Conservation (phyloP, 2,888 invertebrate genomes). For the Himalopsyche kuldschensis region DNA sequence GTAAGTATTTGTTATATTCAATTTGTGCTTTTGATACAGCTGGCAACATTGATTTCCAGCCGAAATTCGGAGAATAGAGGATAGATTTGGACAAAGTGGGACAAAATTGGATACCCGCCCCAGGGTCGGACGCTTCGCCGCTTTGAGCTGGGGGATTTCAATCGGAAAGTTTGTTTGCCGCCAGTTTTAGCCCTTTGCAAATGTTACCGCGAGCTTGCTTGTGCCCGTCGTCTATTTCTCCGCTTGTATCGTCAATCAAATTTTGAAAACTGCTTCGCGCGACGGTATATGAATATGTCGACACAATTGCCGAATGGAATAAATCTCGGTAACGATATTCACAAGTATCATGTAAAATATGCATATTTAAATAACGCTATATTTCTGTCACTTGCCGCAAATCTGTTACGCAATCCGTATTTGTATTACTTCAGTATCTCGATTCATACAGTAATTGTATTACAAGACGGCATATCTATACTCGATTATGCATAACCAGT, state of each 20-base stretch:
- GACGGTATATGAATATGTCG: background rate
- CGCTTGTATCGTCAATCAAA: background rate
- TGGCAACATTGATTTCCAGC: background rate
- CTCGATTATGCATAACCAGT: too few relatives aligned
- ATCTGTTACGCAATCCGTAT: too few relatives aligned
- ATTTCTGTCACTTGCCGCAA: too few relatives aligned
- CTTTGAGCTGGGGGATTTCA: slow-evolving; percentile 8
- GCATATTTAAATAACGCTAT: too few relatives aligned
- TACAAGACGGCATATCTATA: too few relatives aligned
- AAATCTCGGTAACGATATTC: background rate
- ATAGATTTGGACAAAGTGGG: background rate
- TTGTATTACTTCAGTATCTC: too few relatives aligned
- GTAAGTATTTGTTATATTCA: too few relatives aligned
- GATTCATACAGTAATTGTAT: too few relatives aligned
- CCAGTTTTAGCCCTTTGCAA: slow-evolving; percentile 16
- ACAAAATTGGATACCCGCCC: background rate
- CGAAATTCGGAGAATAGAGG: background rate
- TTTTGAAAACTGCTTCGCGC: background rate
- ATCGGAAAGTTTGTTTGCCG: slow-evolving; percentile 27
- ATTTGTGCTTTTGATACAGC: too few relatives aligned
- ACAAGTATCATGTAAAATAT: too few relatives aligned
- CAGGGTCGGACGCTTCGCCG: background rate
- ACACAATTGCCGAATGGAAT: background rate
- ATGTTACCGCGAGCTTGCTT: background rate
- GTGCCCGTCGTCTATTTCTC: background rate